Conservation (phyloP, 2,888 invertebrate genomes). For the Mycogona germanica region DNA sequence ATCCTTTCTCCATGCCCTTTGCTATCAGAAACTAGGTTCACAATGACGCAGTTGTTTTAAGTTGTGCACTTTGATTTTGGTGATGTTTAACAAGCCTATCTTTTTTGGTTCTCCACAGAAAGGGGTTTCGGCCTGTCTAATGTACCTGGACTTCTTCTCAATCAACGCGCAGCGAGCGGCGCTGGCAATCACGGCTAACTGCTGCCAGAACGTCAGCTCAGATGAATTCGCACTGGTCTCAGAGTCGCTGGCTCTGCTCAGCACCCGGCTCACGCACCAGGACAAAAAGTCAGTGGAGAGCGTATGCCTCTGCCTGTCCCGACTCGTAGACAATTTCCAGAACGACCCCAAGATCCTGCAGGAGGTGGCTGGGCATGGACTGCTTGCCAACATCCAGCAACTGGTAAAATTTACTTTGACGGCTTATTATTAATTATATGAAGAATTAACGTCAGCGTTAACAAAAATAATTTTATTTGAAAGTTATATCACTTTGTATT, state of each 20-base stretch:
- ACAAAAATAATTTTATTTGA: background rate
- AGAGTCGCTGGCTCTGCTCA: conserved; percentile 74
- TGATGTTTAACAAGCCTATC: background rate
- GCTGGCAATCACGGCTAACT: conserved; percentile 92
- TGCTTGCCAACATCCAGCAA: conserved; percentile 87
- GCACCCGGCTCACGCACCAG: conserved; percentile 47
- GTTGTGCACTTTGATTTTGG: background rate
- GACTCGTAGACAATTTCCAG: conserved; percentile 93
- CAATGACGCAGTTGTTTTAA: background rate
- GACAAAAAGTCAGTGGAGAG: conserved; percentile 98
- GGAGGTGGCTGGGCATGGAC: conserved; percentile 83
- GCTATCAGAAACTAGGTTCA: no score
- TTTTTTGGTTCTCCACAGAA: conserved; percentile 45
- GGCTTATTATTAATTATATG: background rate
- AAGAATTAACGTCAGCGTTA: background rate
- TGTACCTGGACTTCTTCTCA: conserved; percentile 96
- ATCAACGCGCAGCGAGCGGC: conserved; percentile 96
- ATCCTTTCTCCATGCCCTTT: no score
- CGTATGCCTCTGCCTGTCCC: conserved; percentile 90
- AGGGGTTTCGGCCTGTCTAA: conserved; percentile 91
- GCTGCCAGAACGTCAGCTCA: conserved; percentile 82
- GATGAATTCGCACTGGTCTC: conserved; percentile 91
- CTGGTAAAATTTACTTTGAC: conserved; percentile 43
- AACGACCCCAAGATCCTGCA: conserved; percentile 77
- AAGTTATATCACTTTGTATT: conserved; percentile 2